Percentiles rank a stretch among this genome's conserved stretches.
Conservation (phyloP, 2,113 vertebrate genomes). For the Dicentrarchus labrax region DNA sequence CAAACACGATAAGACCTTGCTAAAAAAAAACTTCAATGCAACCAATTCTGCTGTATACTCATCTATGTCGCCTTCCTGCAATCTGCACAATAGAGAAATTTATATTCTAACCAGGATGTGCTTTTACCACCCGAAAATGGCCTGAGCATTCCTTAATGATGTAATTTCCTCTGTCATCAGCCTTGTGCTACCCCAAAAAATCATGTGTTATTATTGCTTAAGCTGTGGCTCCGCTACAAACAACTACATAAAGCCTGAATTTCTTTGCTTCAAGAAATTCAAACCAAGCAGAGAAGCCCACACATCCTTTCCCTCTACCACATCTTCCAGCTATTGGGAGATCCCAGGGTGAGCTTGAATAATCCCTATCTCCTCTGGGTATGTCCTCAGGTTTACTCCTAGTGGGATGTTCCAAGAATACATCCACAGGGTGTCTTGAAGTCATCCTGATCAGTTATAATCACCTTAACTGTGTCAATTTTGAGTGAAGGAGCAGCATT, state of each 20-base stretch:
- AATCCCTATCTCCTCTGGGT: conserved; percentile 13
- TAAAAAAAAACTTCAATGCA: conserved; percentile 33
- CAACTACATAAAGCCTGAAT: not conserved
- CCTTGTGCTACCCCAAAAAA: not conserved
- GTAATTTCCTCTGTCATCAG: conserved; percentile 14
- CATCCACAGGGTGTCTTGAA: not conserved
- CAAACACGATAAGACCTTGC: conserved; percentile 64
- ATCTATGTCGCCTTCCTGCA: conserved; percentile 22
- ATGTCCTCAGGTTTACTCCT: conserved; percentile 41
- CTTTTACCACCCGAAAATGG: not conserved
- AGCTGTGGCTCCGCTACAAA: not conserved
- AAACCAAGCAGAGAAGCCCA: not conserved
- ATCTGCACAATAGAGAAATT: conserved; percentile 29
- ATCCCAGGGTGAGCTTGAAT: conserved; percentile 28
- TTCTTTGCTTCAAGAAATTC: not conserved
- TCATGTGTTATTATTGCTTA: not conserved
- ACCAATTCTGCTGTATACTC: conserved; percentile 19
- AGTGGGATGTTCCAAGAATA: conserved; percentile 12
- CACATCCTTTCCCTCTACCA: not conserved
- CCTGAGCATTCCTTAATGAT: conserved; percentile 1
- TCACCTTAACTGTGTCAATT: conserved; percentile 5
- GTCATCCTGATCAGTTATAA: conserved; percentile 1
- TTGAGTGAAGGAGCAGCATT: not conserved
- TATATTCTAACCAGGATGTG: conserved; percentile 19
- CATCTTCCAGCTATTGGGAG: conserved; percentile 9